Evolutionary conservation across 2,113 vertebrate genomes (phyloP), one percentile per base, ranked within the genome.

Genomic region (Pelmatolapia mariae): DNA sequence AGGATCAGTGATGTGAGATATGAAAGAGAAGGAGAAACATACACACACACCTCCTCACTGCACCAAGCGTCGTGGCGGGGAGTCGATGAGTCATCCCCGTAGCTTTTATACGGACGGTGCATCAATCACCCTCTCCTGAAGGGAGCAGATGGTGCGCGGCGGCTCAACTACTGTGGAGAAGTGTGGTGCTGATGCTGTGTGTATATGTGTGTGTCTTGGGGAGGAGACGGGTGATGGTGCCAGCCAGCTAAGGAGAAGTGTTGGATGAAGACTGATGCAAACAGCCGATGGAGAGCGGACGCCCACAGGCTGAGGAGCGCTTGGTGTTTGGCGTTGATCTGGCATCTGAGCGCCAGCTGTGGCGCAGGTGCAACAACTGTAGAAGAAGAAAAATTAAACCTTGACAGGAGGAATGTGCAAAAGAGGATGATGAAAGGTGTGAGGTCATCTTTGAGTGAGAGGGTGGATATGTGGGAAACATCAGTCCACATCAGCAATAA

Each of bases 91-190:
- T 94, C 93, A 94, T 90, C 87, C 10, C 53, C 12, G 66, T 19
- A 76, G 91, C 86, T 83, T 88, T 87, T 59, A 80, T 59, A 76
- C 19, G 6, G 85, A 78, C 52, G 38, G 43, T 29, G 91, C 91
- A 90, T 93, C 91, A 90, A 86, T 88, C 92, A 92, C 52, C 82
- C 11, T 38, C 82, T 86, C 59, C 89, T 89, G 88, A 87, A 87
- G 93, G 86, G 89, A 92, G 91, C 93, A 93, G 91, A 91, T 93
- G 91, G 92, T 47, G 40, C 43, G 47, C 78, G 59, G 71, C 78
- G 7, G 81, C 78, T 80, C 85, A 66, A 43, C 83, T 61, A 26
- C 29, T 6, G 31, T 36, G 82, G n/a, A 79, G 76, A 47, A 38
- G 53, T 19, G 78, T 82, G 54, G 56, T 84, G 57, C 24, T 43